Percentiles rank a stretch among this genome's conserved stretches.
Conservation (phyloP, 2,888 invertebrate genomes). For the Ecliptopera silaceata region DNA sequence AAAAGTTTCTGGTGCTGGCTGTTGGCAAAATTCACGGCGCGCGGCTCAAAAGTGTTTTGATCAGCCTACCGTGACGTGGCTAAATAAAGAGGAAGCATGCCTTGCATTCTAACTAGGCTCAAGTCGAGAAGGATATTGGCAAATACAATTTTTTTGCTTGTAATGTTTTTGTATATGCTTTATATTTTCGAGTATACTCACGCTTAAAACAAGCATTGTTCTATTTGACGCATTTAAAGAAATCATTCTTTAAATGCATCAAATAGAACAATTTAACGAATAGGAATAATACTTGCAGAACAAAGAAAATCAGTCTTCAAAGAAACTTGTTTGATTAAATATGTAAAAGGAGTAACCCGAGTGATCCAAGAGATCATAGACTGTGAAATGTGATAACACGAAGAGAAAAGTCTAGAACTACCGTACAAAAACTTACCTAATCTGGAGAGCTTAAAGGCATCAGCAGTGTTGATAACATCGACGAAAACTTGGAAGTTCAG, state of each 20-base stretch:
- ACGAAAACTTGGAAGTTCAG: conserved; percentile 93
- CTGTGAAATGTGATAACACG: no score
- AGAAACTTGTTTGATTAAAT: no score
- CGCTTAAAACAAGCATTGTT: no score
- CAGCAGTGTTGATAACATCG: conserved; percentile 95
- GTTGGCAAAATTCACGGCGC: conserved; percentile 42
- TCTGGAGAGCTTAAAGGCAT: conserved; percentile 94
- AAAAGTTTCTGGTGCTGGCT: conserved; percentile 31
- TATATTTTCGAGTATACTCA: not conserved
- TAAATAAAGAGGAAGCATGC: conserved; percentile 49
- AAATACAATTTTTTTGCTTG: not conserved
- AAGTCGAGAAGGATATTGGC: conserved; percentile 42
- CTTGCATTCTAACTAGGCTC: conserved; percentile 58
- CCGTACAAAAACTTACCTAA: conserved; percentile 87
- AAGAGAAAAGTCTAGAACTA: not conserved
- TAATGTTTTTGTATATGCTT: not conserved
- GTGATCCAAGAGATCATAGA: no score
- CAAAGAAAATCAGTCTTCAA: no score
- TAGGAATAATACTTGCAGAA: no score
- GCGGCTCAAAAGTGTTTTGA: conserved; percentile 57
- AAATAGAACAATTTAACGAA: no score
- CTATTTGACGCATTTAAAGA: no score
- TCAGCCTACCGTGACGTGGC: conserved; percentile 54
- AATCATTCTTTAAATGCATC: no score
- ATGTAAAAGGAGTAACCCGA: no score